A percentile compares a stretch with the other conserved stretches of the same genome.
phyloP scores from a whole-genome alignment of 2,113 vertebrate species.

The Lonchura striata region DNA sequence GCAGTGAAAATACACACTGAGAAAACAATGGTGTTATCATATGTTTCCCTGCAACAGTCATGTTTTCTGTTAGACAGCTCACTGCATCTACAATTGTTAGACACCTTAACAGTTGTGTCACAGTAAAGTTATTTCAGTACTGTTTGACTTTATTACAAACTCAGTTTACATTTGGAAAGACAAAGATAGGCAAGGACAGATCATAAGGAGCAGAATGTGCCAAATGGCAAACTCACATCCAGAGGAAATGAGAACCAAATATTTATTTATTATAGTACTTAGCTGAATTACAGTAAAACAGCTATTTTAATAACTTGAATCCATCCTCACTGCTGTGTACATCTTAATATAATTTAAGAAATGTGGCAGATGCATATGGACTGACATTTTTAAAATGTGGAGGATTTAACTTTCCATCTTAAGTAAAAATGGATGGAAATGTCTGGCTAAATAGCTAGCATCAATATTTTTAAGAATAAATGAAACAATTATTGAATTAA shows the following conservation, averaged over 20 bases:
- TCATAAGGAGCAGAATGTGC: not conserved
- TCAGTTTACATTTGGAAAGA: not conserved
- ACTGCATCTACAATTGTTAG: not conserved
- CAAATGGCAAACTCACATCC: not conserved
- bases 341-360: not conserved
- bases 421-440: not conserved
- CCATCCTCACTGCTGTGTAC: not conserved
- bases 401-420: not conserved
- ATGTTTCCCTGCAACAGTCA: not conserved
- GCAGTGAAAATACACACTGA: not conserved
- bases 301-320: not conserved
- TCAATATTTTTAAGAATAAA: not conserved
- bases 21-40: not conserved
- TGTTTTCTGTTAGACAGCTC: not conserved
- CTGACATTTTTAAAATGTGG: not conserved
- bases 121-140: not conserved
- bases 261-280: not conserved
- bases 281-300: not conserved
- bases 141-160: conserved; percentile 11
- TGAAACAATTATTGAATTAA: not conserved
- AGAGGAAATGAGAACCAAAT: not conserved
- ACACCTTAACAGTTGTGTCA: not conserved
- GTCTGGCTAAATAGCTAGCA: not conserved
- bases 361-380: not conserved
- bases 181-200: not conserved